A percentile compares a stretch with the other conserved stretches of the same genome.
Evolutionary conservation across 1,140 invertebrate species (phyloP).

Genomic region (Paralvinella palmiformis): DNA sequence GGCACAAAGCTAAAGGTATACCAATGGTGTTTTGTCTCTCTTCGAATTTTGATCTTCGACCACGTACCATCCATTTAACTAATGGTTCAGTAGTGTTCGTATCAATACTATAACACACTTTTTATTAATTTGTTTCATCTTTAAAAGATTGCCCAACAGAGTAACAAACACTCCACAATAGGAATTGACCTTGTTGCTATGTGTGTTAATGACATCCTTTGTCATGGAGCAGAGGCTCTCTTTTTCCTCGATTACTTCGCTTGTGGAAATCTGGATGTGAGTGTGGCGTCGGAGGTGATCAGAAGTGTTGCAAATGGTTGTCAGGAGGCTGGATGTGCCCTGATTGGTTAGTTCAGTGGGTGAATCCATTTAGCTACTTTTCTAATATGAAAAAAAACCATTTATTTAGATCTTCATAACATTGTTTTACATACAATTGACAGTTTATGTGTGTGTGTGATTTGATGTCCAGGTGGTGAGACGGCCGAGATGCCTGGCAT

Average conservation of each 20-base stretch:
- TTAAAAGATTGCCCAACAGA: conserved; percentile 71
- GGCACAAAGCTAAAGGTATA: conserved; percentile 88
- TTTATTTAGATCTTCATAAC: too few relatives aligned
- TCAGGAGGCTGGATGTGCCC: conserved; percentile 72
- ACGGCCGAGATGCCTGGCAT: conserved; percentile 95
- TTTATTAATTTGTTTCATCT: not conserved
- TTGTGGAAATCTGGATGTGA: conserved; percentile 74
- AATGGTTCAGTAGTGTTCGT: too few relatives aligned
- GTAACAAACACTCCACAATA: conserved; percentile 72
- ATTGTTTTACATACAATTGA: too few relatives aligned
- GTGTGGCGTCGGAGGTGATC: conserved; percentile 69
- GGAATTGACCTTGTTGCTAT: conserved; percentile 96
- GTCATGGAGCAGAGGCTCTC: conserved; percentile 87
- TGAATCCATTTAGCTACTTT: too few relatives aligned
- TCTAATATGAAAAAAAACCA: too few relatives aligned
- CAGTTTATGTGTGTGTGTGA: not conserved
- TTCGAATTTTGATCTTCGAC: too few relatives aligned
- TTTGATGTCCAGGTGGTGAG: conserved; percentile 68
- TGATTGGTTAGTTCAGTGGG: conserved; percentile 80
- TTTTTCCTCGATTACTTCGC: conserved; percentile 97
- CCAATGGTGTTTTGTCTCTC: too few relatives aligned
- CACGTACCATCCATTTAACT: too few relatives aligned
- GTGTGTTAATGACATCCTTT: conserved; percentile 95
- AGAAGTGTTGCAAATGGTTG: conserved; percentile 83
- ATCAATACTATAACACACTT: too few relatives aligned